Evolutionary conservation across 2,888 invertebrate species (phyloP).

Genomic region (Andrena camellia): DNA sequence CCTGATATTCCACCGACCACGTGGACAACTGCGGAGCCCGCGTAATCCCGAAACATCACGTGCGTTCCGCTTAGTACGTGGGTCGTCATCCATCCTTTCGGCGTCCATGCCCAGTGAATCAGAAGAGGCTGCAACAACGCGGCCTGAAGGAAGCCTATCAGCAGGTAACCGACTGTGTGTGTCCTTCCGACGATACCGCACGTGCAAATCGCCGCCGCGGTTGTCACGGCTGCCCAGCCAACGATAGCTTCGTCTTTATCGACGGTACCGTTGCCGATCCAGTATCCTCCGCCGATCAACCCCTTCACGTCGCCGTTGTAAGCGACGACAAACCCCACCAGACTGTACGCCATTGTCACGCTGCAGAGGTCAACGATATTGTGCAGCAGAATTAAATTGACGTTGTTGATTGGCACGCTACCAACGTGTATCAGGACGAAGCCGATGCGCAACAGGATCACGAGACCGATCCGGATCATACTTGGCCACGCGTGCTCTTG

Average conservation of each 20-base stretch:
- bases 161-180: constrained; percentile 75
- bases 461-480: constrained; percentile 62
- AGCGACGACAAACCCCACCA: constrained; percentile 79
- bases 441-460: constrained; percentile 80
- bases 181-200: constrained; percentile 79
- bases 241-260: constrained; percentile 73
- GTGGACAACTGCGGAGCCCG: constrained; percentile 80
- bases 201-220: constrained; percentile 81
- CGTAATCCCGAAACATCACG: constrained; percentile 79
- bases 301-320: constrained; percentile 76
- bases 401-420: constrained; percentile 81
- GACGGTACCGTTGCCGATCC: constrained; percentile 71
- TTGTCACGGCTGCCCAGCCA: constrained; percentile 80
- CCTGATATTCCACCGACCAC: constrained; percentile 79
- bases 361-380: constrained; percentile 81
- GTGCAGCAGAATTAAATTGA: constrained; percentile 81
- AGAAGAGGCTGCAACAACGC: constrained; percentile 80
- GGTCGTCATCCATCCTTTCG: constrained; percentile 80
- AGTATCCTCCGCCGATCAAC: constrained; percentile 75
- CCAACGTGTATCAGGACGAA: constrained; percentile 82
- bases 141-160: constrained; percentile 74
- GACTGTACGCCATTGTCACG: constrained; percentile 76
- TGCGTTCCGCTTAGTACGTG: constrained; percentile 64
- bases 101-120: constrained; percentile 83
- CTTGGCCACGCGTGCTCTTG: neutral